These are phyloP conservation scores for Ophiothrix spiculata DNA, from an alignment of 35 echinoderm and acorn worm genomes.

Conservation along the genomic window DNA sequence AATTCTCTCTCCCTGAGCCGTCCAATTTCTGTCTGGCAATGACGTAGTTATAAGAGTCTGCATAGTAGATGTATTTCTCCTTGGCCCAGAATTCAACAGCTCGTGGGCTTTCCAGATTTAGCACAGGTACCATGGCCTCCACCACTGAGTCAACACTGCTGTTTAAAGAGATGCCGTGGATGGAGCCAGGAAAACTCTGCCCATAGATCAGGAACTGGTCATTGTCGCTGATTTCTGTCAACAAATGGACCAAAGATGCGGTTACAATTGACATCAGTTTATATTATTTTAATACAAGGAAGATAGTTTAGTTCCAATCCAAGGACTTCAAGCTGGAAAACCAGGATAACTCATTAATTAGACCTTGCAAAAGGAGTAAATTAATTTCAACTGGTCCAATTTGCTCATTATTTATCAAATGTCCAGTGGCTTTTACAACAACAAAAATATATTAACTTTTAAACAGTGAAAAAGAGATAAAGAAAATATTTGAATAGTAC, in stretches of 20 bases:
- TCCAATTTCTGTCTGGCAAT: constrained; percentile 70
- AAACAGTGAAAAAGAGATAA: too few species aligned
- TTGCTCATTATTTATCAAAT: neutral
- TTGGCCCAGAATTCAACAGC: constrained; percentile 75
- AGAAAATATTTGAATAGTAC: too few species aligned
- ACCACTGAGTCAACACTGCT: neutral
- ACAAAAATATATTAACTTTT: too few species aligned
- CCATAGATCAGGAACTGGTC: constrained; percentile 74
- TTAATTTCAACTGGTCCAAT: neutral
- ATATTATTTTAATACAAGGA: too few species aligned
- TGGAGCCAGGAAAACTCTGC: constrained; percentile 75
- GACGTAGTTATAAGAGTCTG: constrained; percentile 65
- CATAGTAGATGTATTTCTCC: constrained; percentile 80
- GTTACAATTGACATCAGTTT: too few species aligned
- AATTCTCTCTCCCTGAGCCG: constrained; percentile 30
- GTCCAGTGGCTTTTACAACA: neutral
- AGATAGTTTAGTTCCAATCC: too few species aligned
- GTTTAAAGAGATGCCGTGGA: constrained; percentile 72
- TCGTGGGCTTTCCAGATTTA: constrained; percentile 72
- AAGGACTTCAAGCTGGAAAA: too few species aligned
- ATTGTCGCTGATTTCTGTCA: constrained; percentile 38
- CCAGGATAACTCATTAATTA: too few species aligned
- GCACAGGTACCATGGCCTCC: constrained; percentile 62
- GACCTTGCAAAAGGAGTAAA: too few species aligned
- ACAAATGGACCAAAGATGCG: too few species aligned